Conservation (phyloP, 2,797 vertebrate species). For the Artibeus lituratus region DNA sequence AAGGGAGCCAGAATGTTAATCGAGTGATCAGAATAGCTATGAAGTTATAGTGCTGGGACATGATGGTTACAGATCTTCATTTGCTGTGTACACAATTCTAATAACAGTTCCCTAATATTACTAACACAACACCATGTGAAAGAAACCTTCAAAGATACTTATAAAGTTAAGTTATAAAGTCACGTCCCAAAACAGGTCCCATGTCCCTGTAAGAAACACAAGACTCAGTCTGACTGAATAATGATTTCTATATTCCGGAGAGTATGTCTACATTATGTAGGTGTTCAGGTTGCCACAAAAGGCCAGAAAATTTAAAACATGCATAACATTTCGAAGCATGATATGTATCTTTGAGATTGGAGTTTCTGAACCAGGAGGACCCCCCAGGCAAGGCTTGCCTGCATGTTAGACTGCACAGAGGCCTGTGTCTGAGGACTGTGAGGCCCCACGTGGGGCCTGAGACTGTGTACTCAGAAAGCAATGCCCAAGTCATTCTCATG, state of each 20-base stretch:
- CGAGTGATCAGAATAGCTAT: neutral
- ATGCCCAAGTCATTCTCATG: neutral
- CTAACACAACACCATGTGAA: neutral
- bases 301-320: neutral
- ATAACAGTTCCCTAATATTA: neutral
- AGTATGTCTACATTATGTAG: neutral
- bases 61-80: neutral
- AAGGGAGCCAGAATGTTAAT: neutral
- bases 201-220: neutral
- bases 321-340: neutral
- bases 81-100: neutral
- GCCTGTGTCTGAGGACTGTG: neutral
- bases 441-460: neutral
- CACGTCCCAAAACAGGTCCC: neutral
- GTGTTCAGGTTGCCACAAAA: neutral
- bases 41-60: neutral
- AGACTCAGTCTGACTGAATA: neutral
- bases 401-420: neutral
- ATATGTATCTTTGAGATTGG: neutral
- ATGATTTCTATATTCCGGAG: neutral
- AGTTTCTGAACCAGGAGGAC: neutral
- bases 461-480: neutral
- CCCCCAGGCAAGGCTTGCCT: neutral
- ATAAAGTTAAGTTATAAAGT: neutral
- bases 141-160: neutral